Conservation (phyloP, 2,888 invertebrate genomes). For the Hedychridium roseum region DNA sequence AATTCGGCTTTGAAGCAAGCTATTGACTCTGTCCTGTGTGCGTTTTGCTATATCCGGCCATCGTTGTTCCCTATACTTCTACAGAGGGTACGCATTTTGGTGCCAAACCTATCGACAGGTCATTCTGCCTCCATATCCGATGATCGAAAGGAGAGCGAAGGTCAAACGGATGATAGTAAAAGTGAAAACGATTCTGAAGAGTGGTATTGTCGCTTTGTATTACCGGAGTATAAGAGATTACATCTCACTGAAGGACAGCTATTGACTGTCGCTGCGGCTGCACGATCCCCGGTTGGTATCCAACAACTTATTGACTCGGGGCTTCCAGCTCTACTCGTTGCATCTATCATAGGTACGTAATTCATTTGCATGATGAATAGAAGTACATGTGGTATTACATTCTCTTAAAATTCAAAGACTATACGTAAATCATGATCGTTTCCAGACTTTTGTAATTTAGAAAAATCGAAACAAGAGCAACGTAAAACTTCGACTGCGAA, state of each 20-base stretch:
- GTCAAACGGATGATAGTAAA: constrained; percentile 78
- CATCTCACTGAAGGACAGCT: constrained; percentile 73
- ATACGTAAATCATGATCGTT: background rate
- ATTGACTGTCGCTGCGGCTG: constrained; percentile 79
- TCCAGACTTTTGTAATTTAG: constrained; percentile 53
- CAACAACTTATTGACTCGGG: constrained; percentile 80
- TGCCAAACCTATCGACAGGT: constrained; percentile 66
- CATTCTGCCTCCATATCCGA: constrained; percentile 69
- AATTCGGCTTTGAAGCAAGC: constrained; percentile 81
- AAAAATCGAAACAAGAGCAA: constrained; percentile 38
- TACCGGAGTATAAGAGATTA: constrained; percentile 67
- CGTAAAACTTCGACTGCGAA: constrained; percentile 34
- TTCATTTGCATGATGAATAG: background rate
- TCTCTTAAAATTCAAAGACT: background rate
- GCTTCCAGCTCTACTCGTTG: constrained; percentile 72
- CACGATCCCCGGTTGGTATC: constrained; percentile 82
- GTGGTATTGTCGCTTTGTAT: constrained; percentile 70
- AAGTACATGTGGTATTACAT: background rate
- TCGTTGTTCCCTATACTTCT: constrained; percentile 78
- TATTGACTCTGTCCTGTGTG: constrained; percentile 86
- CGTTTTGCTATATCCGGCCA: constrained; percentile 84
- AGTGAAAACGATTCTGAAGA: constrained; percentile 65
- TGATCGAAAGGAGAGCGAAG: constrained; percentile 68
- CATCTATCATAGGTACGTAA: constrained; percentile 65
- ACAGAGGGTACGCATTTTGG: constrained; percentile 74